Conservation (phyloP, 2,113 vertebrate genomes). For the Hymenochirus boettgeri region DNA sequence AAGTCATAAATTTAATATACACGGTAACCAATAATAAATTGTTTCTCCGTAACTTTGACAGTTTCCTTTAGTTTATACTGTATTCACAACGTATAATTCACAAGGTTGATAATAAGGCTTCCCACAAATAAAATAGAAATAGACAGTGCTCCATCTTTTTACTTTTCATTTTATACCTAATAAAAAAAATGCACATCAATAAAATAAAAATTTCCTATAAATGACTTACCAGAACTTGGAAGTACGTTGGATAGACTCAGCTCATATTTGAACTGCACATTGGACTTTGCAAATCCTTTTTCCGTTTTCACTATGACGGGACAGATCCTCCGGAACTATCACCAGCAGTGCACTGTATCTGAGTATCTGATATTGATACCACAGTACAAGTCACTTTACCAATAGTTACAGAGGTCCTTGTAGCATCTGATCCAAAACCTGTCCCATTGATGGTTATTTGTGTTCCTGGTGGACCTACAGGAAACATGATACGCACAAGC, state of each 20-base stretch:
- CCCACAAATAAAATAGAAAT: too few species aligned
- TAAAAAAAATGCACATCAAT: too few species aligned
- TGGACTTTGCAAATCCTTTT: constrained; percentile 64
- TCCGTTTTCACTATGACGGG: constrained; percentile 59
- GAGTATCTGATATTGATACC: constrained; percentile 50
- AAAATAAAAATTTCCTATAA: too few species aligned
- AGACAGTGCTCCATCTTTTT: too few species aligned
- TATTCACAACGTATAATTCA: too few species aligned
- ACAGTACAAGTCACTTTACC: constrained; percentile 55
- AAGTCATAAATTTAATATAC: too few species aligned
- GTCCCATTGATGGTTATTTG: constrained; percentile 64
- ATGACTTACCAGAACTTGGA: constrained; percentile 65
- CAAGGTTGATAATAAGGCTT: too few species aligned
- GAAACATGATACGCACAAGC: too few species aligned
- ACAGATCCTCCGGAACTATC: constrained; percentile 67
- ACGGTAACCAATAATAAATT: too few species aligned
- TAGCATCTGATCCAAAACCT: constrained; percentile 59
- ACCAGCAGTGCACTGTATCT: constrained; percentile 59
- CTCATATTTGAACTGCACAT: constrained; percentile 60
- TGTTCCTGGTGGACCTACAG: constrained; percentile 67
- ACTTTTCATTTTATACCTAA: too few species aligned
- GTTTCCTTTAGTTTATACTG: too few species aligned
- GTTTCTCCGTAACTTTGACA: too few species aligned
- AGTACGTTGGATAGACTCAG: constrained; percentile 59
- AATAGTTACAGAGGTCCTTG: constrained; percentile 56